Percentiles rank a stretch among this genome's conserved stretches.
Conservation (phyloP, 2,113 vertebrate species). For the Psittacus erithacus region DNA sequence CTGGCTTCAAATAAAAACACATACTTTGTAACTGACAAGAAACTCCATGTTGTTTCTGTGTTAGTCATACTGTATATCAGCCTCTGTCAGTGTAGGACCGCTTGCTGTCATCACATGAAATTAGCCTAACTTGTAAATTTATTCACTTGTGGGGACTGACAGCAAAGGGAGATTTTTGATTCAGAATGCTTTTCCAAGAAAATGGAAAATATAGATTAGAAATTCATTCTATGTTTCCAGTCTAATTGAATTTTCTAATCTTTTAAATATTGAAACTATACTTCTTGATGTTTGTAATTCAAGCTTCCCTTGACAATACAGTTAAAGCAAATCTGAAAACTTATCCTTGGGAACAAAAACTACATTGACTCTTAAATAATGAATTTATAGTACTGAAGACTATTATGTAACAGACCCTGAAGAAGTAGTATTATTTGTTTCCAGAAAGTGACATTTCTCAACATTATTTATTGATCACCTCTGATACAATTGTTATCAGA, state of each 20-base stretch:
- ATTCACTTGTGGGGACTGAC: neutral
- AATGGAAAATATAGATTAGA: neutral
- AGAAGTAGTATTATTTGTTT: neutral
- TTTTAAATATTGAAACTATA: slow-evolving; percentile 10
- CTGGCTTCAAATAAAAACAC: neutral
- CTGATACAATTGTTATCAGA: neutral
- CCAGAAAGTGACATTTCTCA: neutral
- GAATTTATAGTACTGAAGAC: neutral
- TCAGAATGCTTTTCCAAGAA: neutral
- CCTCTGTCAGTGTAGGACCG: neutral
- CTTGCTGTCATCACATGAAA: neutral
- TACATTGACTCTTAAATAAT: neutral
- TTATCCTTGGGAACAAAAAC: neutral
- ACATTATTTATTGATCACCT: neutral
- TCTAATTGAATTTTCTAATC: slow-evolving; percentile 17
- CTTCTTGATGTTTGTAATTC: neutral
- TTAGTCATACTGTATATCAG: neutral
- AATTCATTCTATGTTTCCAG: neutral
- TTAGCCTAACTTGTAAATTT: neutral
- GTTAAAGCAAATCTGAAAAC: neutral
- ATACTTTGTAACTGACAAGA: neutral
- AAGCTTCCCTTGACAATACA: neutral
- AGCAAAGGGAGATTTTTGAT: neutral
- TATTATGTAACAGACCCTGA: neutral
- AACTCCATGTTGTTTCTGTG: neutral